Base-by-base conservation (phyloP, 2,113 vertebrate species). In the Hypanus sabinus region DNA sequence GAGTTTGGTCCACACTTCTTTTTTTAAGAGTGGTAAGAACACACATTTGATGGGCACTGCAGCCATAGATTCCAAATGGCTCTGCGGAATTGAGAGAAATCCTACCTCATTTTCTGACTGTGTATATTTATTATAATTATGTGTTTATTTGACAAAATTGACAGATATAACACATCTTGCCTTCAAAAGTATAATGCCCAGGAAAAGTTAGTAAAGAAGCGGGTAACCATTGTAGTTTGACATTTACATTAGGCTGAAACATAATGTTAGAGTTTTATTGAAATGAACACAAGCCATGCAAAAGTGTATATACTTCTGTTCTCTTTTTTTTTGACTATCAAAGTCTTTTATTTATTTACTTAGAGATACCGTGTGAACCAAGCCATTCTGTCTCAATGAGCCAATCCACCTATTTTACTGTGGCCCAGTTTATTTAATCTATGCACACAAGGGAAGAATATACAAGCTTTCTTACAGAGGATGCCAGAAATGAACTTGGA, bases 211-310 rank as follows among this genome's bases (percentile, higher is more conserved):
- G 57, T 57, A 88, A 62, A 88, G 27, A 27, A 62, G 57, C 16
- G 60, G 30, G 60, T 60, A 57, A 62, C 83, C 57, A 88, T 24
- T 6, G 30, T 30, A 30, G 24, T 27, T 87, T 87, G 83, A 87
- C n/a, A 62, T 33, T 88, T 88, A 14, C 55, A 60, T 10, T 87
- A 27, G 55, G 12, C 83, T 88, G 55, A n/a, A 88, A 88, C 60
- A 88, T n/a, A 24, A 88, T 88, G 57, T 88, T 24, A 85, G 38
- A 85, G 46, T 85, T 85, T 88, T 88, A 12, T 27, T 88, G 83
- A 88, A 62, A 62, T 62, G 27, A 88, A 62, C 57, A 88, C 57
- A 88, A 88, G 62, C 24, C 27, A 62, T 57, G 5, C 55, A 62
- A 62, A 88, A n/a, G 7, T 57, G 5, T 88, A 88, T 27, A 62